Evolutionary conservation across 2,113 vertebrate genomes (phyloP).

Genomic region (Peucedramus taeniatus): DNA sequence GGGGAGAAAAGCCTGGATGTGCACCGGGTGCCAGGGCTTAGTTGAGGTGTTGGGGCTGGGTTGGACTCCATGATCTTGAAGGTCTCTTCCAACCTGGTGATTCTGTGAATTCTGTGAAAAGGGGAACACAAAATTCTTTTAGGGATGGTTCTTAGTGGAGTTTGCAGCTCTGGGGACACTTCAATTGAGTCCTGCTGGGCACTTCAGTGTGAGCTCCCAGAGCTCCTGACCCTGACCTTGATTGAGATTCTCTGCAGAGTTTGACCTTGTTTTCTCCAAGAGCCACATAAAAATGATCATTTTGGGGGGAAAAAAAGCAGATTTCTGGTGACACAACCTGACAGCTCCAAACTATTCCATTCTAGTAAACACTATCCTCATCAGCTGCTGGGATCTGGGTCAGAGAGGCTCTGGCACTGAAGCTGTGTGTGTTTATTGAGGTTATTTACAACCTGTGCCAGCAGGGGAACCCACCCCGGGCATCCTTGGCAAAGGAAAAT

Average conservation of each 20-base stretch:
- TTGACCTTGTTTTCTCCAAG: not conserved
- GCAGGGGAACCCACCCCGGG: not conserved
- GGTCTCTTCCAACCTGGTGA: too few relatives aligned
- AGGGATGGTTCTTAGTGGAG: not conserved
- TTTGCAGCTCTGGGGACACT: not conserved
- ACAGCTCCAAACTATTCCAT: not conserved
- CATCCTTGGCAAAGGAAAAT: not conserved
- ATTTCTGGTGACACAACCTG: not conserved
- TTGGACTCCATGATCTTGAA: too few relatives aligned
- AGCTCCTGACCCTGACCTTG: not conserved
- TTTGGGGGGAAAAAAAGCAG: not conserved
- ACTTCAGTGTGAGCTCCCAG: not conserved
- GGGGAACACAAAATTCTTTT: not conserved
- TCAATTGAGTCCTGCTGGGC: not conserved
- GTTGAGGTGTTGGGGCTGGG: too few relatives aligned
- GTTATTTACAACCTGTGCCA: not conserved
- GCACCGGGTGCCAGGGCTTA: too few relatives aligned
- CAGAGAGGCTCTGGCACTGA: not conserved
- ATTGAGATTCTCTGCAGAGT: fast-evolving
- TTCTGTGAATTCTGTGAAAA: not conserved
- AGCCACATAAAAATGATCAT: not conserved
- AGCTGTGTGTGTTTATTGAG: not conserved
- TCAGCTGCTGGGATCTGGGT: not conserved
- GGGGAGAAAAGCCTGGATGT: not conserved
- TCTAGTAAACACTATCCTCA: not conserved